Percentiles rank a stretch among this genome's conserved stretches.
Evolutionary conservation across 2,888 invertebrate species (phyloP).

Genomic region (Serripes groenlandicus): DNA sequence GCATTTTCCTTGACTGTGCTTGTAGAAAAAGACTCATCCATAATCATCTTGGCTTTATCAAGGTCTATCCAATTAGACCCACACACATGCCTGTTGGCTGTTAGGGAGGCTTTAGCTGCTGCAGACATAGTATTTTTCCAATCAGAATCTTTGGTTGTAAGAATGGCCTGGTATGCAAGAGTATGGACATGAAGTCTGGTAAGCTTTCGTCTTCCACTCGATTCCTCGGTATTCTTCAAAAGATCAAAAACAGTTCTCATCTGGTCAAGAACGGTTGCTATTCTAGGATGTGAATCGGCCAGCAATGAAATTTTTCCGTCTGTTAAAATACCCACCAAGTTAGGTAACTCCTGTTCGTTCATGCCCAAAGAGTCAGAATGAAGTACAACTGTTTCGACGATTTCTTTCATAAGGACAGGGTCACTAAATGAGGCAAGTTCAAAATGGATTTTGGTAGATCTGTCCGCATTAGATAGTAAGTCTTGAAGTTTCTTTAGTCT

Average conservation of each 20-base stretch:
- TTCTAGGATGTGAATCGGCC: slow-evolving; percentile 92
- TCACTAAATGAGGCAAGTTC: slow-evolving; percentile 96
- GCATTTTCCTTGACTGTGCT: slow-evolving; percentile 88
- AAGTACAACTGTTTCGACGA: slow-evolving; percentile 91
- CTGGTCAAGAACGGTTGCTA: slow-evolving; percentile 93
- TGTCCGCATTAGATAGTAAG: slow-evolving; percentile 90
- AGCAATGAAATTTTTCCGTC: slow-evolving; percentile 91
- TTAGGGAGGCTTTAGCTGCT: slow-evolving; percentile 93
- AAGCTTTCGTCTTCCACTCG: slow-evolving; percentile 88
- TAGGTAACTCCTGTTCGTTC: slow-evolving; percentile 95
- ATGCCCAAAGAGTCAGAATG: slow-evolving; percentile 94
- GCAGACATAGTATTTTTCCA: slow-evolving; percentile 94
- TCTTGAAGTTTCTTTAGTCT: slow-evolving; percentile 90
- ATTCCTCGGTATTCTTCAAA: slow-evolving; percentile 73
- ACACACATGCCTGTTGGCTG: slow-evolving; percentile 94
- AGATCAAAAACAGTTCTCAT: slow-evolving; percentile 90
- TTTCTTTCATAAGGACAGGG: slow-evolving; percentile 89
- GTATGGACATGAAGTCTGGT: slow-evolving; percentile 95
- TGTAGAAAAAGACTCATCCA: slow-evolving; percentile 94
- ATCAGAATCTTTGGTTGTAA: slow-evolving; percentile 89
- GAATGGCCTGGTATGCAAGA: slow-evolving; percentile 94
- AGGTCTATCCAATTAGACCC: slow-evolving; percentile 89
- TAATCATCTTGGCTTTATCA: slow-evolving; percentile 89
- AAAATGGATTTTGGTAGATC: slow-evolving; percentile 91
- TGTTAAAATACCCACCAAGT: slow-evolving; percentile 91